Base-by-base conservation (phyloP, 2,888 invertebrate species). In the Digitonthophagus gazella region DNA sequence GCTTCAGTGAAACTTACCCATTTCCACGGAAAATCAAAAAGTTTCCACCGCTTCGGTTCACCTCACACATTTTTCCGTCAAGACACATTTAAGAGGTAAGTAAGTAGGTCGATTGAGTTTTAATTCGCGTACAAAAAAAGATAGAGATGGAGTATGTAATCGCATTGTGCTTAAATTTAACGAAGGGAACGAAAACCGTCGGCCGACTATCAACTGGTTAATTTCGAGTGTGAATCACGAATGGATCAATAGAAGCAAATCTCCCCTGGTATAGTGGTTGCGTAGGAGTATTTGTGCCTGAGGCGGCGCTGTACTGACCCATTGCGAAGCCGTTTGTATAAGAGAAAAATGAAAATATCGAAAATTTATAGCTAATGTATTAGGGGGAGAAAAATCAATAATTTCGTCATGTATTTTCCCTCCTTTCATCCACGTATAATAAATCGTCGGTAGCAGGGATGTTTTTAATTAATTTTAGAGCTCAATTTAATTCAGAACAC, bases 201-300 rank as follows among this genome's bases (percentile, higher is more conserved):
- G 4, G n/a, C 18, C 20, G 61, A 18, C 18, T 71, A 71, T 72
- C 72, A 72, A 72, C 72, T 72, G 71, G 72, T 72, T 72, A 68
- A 72, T 71, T 69, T 67, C 69, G 69, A 70, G 68, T 70, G 69
- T 72, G 71, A 72, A 71, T 72, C 72, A 71, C 71, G 69, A 65
- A 67, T 67, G 70, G 70, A 70, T 70, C 70, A 70, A 70, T 70
- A 70, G 70, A 65, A 67, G 70, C 70, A 67, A 67, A 67, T 70
- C 67, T 28, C 67, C 58, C 44, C 67, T 65, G 67, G 58, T 65
- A 56, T 58, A 58, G 65, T 70, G 65, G 67, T 65, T 70, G 70
- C 70, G 70, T 70, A 67, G 70, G 65, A 65, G 70, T 67, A 67
- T 66, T 67, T 65, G 67, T 20, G 16, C 67, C 67, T 65, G 14